Percentiles rank a stretch among this genome's conserved stretches.
Evolutionary conservation across 2,113 vertebrate species (phyloP).

Genomic region (Burhinus bistriatus): DNA sequence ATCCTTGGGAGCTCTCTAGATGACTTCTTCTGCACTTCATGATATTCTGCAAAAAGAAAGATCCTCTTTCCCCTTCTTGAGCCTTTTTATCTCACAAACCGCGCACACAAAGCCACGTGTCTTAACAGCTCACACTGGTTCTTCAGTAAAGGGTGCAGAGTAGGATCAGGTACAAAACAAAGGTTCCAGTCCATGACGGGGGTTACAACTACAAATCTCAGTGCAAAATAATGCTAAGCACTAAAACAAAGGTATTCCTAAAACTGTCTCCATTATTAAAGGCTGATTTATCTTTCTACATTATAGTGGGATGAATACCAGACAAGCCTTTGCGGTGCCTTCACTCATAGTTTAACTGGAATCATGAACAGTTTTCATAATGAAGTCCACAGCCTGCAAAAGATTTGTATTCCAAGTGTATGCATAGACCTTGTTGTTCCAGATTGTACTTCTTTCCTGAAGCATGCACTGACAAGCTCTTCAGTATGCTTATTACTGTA

Average conservation of each 20-base stretch:
- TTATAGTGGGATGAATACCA: background rate
- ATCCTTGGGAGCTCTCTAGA: slow-evolving; percentile 10
- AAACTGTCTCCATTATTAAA: background rate
- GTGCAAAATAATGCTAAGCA: background rate
- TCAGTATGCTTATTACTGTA: background rate
- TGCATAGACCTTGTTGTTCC: background rate
- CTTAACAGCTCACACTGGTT: background rate
- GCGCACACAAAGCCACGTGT: background rate
- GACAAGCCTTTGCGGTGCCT: background rate
- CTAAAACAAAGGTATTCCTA: background rate
- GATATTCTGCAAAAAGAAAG: background rate
- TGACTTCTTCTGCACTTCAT: background rate
- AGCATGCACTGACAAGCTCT: slow-evolving; percentile 7
- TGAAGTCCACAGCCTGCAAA: background rate
- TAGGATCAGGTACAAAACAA: background rate
- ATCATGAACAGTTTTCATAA: background rate
- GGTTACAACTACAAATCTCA: background rate
- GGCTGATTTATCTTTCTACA: background rate
- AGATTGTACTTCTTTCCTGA: background rate
- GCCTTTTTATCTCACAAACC: background rate
- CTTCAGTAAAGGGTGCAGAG: background rate
- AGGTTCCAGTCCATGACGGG: background rate
- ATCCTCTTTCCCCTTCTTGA: background rate
- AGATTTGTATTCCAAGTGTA: background rate
- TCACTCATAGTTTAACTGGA: background rate